A percentile compares a stretch with the other conserved stretches of the same genome.
These are phyloP conservation scores for Zosterops japonicus DNA, from an alignment of 2,113 vertebrate genomes.

Conservation along the genomic window DNA sequence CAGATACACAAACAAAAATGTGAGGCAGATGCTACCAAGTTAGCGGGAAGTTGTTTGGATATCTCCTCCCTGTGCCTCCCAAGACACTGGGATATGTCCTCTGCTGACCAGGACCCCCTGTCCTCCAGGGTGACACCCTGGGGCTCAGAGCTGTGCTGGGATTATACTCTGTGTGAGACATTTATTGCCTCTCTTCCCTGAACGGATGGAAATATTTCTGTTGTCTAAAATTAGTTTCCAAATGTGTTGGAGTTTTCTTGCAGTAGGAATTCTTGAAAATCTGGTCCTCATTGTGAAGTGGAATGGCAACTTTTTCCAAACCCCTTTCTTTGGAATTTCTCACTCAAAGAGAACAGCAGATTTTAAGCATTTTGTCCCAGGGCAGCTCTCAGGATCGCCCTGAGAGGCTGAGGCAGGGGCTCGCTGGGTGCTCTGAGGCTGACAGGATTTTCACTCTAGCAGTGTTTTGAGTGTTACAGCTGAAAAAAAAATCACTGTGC, in stretches of 20 bases:
- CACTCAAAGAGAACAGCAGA: background rate
- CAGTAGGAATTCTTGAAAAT: slow-evolving; percentile 32
- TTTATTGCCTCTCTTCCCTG: background rate
- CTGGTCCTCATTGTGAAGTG: slow-evolving; percentile 43
- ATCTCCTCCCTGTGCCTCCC: background rate
- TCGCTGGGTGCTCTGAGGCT: rapidly evolving
- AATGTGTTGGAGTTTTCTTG: slow-evolving; percentile 49
- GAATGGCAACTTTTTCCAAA: background rate
- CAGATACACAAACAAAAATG: background rate
- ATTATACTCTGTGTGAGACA: background rate
- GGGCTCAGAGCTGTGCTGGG: background rate
- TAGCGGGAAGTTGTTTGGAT: background rate
- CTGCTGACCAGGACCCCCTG: background rate
- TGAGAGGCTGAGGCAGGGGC: background rate
- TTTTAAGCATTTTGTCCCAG: background rate
- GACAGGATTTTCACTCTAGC: background rate
- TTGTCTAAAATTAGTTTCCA: slow-evolving; percentile 50
- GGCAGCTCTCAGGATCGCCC: background rate
- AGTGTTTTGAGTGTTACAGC: background rate
- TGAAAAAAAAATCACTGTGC: background rate
- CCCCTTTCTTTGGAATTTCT: background rate
- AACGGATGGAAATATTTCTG: slow-evolving; percentile 1
- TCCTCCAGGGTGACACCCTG: background rate
- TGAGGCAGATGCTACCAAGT: background rate
- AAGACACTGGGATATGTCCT: background rate